These are phyloP conservation scores for Setipinna tenuifilis DNA, from an alignment of 2,797 vertebrate species.

Conservation along the genomic window DNA sequence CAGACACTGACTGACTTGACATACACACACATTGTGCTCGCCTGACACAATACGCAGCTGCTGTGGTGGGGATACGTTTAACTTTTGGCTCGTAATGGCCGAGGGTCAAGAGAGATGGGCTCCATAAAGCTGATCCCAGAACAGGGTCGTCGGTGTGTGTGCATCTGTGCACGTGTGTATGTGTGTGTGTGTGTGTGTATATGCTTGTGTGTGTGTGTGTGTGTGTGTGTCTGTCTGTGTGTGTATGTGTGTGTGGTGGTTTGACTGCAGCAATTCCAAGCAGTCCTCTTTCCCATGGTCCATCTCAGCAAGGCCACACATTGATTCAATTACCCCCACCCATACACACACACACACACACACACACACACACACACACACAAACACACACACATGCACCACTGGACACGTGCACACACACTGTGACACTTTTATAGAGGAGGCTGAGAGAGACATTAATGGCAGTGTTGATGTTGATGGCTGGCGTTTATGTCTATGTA, in stretches of 20 bases:
- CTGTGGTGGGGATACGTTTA: neutral
- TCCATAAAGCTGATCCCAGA: neutral
- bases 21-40: neutral
- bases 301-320: conserved; percentile 56
- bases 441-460: neutral
- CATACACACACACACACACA: neutral
- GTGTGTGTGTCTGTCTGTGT: no score
- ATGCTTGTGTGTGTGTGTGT: no score
- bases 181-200: no score
- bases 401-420: neutral
- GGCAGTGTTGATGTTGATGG: neutral
- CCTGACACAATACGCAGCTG: neutral
- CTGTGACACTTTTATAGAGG: neutral
- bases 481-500: neutral
- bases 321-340: conserved; percentile 62
- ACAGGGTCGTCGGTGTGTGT: conserved; percentile 19
- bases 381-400: conserved; percentile 7
- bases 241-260: neutral
- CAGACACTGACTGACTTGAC: neutral
- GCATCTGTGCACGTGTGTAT: no score
- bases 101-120: neutral
- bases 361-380: conserved; percentile 1
- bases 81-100: neutral
- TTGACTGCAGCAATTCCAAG: neutral
- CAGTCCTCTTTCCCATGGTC: conserved; percentile 51